Percentiles rank a stretch among this genome's conserved stretches.
Evolutionary conservation across 2,888 invertebrate species (phyloP).

Genomic region (Taphrorychus bicolor): DNA sequence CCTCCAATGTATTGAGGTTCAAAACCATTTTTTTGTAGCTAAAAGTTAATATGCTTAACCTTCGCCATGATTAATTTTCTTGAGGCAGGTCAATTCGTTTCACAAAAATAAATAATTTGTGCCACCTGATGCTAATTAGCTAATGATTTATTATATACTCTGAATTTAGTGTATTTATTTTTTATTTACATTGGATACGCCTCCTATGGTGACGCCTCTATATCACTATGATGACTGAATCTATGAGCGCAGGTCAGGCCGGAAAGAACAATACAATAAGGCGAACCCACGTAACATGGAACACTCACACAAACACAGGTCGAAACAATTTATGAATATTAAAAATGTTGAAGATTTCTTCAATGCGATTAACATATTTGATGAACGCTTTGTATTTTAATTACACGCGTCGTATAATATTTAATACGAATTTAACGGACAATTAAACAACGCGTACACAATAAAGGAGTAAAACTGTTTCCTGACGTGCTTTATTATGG

Average conservation of each 20-base stretch:
- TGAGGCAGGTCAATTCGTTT: background rate
- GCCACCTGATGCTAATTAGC: background rate
- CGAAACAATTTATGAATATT: conserved; percentile 54
- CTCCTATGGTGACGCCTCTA: no score
- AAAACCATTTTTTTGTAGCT: no score
- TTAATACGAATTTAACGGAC: conserved; percentile 61
- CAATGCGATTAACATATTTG: conserved; percentile 61
- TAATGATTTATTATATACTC: no score
- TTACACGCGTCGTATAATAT: conserved; percentile 58
- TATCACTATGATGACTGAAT: background rate
- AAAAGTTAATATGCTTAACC: no score
- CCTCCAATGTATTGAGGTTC: no score
- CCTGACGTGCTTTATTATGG: background rate
- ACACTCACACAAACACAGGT: background rate
- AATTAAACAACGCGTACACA: conserved; percentile 57
- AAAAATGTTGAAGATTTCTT: conserved; percentile 58
- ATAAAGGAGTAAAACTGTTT: conserved; percentile 45
- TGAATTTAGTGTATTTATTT: no score
- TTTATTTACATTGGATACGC: no score
- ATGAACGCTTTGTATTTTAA: conserved; percentile 62
- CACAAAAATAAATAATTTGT: background rate
- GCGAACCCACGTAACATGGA: no score
- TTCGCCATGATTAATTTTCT: background rate
- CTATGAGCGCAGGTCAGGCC: background rate
- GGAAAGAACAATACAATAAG: background rate